Conservation (phyloP, 2,888 invertebrate genomes). For the Liodrosophila aerea region DNA sequence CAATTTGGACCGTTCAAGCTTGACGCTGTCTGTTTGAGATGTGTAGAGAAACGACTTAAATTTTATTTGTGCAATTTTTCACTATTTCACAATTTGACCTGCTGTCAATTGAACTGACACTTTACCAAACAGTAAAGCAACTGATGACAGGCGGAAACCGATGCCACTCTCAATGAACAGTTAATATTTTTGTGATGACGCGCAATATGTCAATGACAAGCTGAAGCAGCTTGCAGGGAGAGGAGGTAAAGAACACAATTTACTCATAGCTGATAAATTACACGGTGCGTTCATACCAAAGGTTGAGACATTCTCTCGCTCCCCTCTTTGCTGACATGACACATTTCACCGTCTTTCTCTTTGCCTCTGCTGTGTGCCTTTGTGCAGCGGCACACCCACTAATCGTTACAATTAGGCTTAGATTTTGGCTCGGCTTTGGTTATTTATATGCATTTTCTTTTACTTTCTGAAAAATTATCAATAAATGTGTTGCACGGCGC, state of each 20-base stretch:
- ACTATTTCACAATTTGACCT: slow-evolving; percentile 24
- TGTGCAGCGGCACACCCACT: too few relatives aligned
- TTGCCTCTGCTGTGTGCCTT: slow-evolving; percentile 4
- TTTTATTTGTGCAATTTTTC: slow-evolving; percentile 58
- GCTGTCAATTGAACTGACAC: slow-evolving; percentile 20
- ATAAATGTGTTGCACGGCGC: slow-evolving; percentile 46
- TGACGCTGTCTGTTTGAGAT: slow-evolving; percentile 3
- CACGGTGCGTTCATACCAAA: slow-evolving; percentile 51
- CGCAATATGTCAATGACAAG: slow-evolving; percentile 79
- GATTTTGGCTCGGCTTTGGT: slow-evolving; percentile 46
- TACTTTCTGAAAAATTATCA: slow-evolving; percentile 64
- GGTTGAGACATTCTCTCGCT: slow-evolving; percentile 28
- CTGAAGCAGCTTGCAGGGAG: too few relatives aligned
- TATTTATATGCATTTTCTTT: slow-evolving; percentile 3
- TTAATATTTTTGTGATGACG: slow-evolving; percentile 78
- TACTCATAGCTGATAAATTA: slow-evolving; percentile 59
- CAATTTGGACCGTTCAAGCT: neutral
- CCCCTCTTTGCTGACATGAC: slow-evolving; percentile 43
- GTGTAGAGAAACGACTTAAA: slow-evolving; percentile 34
- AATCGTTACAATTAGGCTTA: slow-evolving; percentile 80
- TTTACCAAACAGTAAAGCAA: slow-evolving; percentile 25
- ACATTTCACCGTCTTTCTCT: slow-evolving; percentile 18
- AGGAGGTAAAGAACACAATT: slow-evolving; percentile 30
- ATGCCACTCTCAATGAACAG: slow-evolving; percentile 66
- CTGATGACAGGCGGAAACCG: slow-evolving; percentile 41